A percentile compares a stretch with the other conserved stretches of the same genome.
phyloP scores from a whole-genome alignment of 1,140 invertebrate genomes.

The Eciton burchellii region DNA sequence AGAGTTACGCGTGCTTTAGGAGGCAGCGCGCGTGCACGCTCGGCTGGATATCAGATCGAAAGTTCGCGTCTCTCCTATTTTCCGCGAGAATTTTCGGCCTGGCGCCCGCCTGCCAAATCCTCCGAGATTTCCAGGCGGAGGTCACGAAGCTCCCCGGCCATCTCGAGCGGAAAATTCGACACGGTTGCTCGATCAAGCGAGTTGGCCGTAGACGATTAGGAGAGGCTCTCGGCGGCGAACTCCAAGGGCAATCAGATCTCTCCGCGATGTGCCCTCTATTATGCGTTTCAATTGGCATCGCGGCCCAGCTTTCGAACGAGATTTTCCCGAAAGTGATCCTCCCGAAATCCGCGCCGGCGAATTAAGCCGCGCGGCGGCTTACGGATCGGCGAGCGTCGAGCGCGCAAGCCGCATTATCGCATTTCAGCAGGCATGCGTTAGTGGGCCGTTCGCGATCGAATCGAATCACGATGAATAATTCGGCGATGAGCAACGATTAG shows the following conservation, averaged over 20 bases:
- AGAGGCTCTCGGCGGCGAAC: conserved; percentile 68
- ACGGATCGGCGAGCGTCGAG: conserved; percentile 38
- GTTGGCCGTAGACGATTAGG: conserved; percentile 73
- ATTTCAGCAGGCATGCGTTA: not conserved
- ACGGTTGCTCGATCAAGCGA: conserved; percentile 75
- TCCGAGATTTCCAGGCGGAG: conserved; percentile 58
- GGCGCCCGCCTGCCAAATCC: conserved; percentile 68
- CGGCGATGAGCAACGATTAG: not conserved
- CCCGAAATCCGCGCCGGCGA: conserved; percentile 8
- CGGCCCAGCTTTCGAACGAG: conserved; percentile 36
- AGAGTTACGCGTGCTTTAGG: conserved; percentile 66
- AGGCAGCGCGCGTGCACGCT: conserved; percentile 55
- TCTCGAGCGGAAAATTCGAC: conserved; percentile 63
- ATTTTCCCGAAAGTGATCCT: conserved; percentile 43
- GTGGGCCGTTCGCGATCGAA: not conserved
- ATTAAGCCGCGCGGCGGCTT: conserved; percentile 43
- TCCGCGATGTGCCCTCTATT: conserved; percentile 52
- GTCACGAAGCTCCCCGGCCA: conserved; percentile 20
- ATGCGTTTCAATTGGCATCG: conserved; percentile 50
- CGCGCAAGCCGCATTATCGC: not conserved
- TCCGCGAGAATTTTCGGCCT: conserved; percentile 72
- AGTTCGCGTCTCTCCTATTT: conserved; percentile 73
- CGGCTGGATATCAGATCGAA: conserved; percentile 72
- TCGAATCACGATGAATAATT: conserved; percentile 26
- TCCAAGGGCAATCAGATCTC: conserved; percentile 68